phyloP scores from a whole-genome alignment of 2,797 vertebrate species.

The Catharus ustulatus region DNA sequence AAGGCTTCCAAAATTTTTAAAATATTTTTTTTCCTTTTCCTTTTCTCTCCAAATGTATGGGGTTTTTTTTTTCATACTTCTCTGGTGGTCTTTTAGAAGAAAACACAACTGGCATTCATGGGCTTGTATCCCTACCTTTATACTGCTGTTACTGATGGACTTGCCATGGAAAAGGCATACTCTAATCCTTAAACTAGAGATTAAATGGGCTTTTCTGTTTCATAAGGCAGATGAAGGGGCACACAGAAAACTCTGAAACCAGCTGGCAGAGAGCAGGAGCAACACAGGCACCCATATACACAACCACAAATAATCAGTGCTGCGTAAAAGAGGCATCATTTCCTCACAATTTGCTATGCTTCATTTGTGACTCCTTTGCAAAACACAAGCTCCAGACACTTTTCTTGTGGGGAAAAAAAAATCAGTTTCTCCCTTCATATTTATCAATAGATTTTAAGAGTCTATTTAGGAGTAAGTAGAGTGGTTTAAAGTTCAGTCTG shows the following conservation, averaged over 20 bases:
- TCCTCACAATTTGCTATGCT: conserved; percentile 6
- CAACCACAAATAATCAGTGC: not conserved
- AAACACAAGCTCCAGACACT: not conserved
- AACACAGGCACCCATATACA: not conserved
- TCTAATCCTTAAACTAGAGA: not conserved
- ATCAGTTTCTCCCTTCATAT: not conserved
- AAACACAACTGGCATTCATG: not conserved
- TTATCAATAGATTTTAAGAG: not conserved
- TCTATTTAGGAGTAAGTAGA: not conserved
- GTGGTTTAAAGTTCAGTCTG: not conserved
- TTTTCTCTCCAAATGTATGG: not conserved
- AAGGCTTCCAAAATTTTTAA: not conserved
- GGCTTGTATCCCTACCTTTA: not conserved
- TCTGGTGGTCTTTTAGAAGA: not conserved
- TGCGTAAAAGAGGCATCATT: not conserved
- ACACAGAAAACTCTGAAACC: not conserved
- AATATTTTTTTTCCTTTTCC: too few species aligned
- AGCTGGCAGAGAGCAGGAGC: not conserved
- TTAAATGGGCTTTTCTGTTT: not conserved
- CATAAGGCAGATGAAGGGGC: not conserved
- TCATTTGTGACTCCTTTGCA: conserved; percentile 12
- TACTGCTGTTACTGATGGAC: not conserved
- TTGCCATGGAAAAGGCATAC: not conserved
- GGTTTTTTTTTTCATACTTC: not conserved
- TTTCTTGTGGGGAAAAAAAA: not conserved